A percentile compares a stretch with the other conserved stretches of the same genome.
phyloP scores from a whole-genome alignment of 92 coral and sea anemone species.

The Parazoanthus swiftii region DNA sequence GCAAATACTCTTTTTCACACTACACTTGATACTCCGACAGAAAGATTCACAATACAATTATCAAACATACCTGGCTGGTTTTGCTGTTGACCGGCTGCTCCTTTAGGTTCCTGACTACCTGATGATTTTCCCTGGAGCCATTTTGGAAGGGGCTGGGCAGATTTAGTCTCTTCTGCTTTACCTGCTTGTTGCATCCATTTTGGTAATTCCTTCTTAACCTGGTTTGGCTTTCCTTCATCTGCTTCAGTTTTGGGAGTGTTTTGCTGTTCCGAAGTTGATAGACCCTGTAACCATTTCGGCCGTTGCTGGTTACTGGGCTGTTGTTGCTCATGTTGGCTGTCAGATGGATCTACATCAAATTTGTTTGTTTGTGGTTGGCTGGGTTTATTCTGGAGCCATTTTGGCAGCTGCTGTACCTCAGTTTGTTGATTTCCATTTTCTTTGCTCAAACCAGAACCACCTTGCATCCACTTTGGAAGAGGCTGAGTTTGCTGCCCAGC shows the following conservation, averaged over 20 bases:
- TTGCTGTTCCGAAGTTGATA: background rate
- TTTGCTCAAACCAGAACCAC: constrained; percentile 42
- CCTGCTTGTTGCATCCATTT: constrained; percentile 64
- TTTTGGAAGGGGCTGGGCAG: constrained; percentile 52
- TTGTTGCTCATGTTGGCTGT: background rate
- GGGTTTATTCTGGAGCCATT: constrained; percentile 40
- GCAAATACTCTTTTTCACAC: too few relatives aligned
- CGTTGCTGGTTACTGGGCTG: background rate
- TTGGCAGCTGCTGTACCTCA: constrained; percentile 33
- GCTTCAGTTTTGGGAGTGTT: background rate
- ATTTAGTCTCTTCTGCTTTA: constrained; percentile 15
- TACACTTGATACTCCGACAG: too few relatives aligned
- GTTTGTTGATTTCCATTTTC: constrained; percentile 29
- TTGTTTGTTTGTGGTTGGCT: background rate
- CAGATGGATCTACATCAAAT: background rate
- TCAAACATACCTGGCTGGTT: constrained; percentile 26
- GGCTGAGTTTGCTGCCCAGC: constrained; percentile 16
- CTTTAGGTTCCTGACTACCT: constrained; percentile 1
- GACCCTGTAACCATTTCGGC: constrained; percentile 32
- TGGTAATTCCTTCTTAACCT: constrained; percentile 51
- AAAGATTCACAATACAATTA: background rate
- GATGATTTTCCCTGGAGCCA: constrained; percentile 59
- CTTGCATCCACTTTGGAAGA: constrained; percentile 52
- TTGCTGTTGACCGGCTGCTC: background rate
- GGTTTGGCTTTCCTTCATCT: background rate